These are phyloP conservation scores for Chamaea fasciata DNA, from an alignment of 2,113 vertebrate species.

Conservation along the genomic window DNA sequence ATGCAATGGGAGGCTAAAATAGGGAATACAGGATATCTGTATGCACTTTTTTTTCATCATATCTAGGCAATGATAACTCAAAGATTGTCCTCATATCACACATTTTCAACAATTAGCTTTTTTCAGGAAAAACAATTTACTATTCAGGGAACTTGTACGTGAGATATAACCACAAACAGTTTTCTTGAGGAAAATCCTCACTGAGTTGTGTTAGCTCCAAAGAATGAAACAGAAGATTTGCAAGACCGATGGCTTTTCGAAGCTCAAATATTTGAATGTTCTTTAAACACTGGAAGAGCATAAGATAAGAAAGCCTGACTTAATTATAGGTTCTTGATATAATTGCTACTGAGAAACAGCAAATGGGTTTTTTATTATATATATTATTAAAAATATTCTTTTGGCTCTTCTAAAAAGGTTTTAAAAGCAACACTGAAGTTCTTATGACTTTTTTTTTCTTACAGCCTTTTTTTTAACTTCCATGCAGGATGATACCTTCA, in stretches of 20 bases:
- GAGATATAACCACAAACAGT: rapidly evolving
- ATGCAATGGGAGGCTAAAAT: neutral
- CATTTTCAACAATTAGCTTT: neutral
- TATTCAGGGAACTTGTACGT: neutral
- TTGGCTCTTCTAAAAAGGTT: neutral
- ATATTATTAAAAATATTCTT: neutral
- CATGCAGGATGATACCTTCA: neutral
- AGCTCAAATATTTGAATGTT: neutral
- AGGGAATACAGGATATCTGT: neutral
- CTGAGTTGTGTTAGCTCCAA: neutral
- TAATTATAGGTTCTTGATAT: neutral
- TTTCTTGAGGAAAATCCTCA: neutral
- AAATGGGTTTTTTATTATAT: neutral
- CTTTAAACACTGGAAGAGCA: neutral
- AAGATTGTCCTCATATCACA: neutral
- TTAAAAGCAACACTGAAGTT: neutral
- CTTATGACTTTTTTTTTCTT: neutral
- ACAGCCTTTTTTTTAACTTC: neutral
- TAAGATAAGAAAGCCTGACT: neutral
- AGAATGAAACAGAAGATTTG: neutral
- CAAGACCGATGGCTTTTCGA: neutral
- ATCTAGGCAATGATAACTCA: neutral
- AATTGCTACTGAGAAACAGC: neutral
- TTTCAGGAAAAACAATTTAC: neutral
- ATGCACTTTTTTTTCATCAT: neutral